Conservation (phyloP, 2,113 vertebrate species). For the Pipa parva region DNA sequence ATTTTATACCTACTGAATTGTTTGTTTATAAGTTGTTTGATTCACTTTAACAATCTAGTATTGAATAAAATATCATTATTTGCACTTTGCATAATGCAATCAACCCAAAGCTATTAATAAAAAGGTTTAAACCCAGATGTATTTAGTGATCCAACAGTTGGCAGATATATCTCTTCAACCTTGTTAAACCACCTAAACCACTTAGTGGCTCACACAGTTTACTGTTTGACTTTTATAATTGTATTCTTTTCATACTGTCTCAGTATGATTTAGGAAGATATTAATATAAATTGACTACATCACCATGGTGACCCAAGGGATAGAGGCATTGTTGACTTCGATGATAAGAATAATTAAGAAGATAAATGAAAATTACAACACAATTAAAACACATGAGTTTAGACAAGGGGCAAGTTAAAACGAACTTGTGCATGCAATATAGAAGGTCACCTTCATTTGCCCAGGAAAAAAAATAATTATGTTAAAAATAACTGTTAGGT, state of each 20-base stretch:
- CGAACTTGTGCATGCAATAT: constrained; percentile 18
- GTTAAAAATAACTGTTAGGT: background rate
- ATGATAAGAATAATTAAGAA: constrained; percentile 41
- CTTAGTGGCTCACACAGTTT: background rate
- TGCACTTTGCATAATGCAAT: too few species aligned
- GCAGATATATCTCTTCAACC: too few species aligned
- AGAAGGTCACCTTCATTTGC: constrained; percentile 34
- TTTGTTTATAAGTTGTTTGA: too few species aligned
- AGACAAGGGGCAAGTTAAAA: constrained; percentile 35
- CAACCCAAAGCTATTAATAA: too few species aligned
- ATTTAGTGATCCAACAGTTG: too few species aligned
- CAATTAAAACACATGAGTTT: constrained; percentile 35
- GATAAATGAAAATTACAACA: constrained; percentile 40
- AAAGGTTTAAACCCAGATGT: too few species aligned
- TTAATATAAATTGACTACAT: constrained; percentile 42
- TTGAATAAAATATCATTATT: too few species aligned
- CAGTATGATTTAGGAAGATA: constrained; percentile 36
- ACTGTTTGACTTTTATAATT: constrained; percentile 17
- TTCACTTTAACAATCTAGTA: too few species aligned
- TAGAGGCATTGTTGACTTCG: constrained; percentile 37
- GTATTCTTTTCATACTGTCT: constrained; percentile 30
- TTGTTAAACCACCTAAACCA: background rate
- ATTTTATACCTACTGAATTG: too few species aligned
- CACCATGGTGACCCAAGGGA: constrained; percentile 33
- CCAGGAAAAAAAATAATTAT: constrained; percentile 13